These are phyloP conservation scores for Ganaspis brasiliensis DNA, from an alignment of 2,888 invertebrate genomes.

Conservation along the genomic window DNA sequence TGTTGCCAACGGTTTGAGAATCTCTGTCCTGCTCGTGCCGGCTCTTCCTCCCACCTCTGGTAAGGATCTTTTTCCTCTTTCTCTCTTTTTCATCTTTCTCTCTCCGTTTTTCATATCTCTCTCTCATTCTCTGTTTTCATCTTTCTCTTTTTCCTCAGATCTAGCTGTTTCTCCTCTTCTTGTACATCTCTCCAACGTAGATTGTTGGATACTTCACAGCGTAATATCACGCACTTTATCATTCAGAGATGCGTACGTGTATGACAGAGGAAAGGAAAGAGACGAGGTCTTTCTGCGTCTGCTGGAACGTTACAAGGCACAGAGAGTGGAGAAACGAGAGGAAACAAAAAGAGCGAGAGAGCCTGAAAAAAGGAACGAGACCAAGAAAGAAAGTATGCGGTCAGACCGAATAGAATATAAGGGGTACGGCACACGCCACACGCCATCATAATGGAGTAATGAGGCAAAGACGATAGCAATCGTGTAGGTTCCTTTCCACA, in stretches of 20 bases:
- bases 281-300: neutral
- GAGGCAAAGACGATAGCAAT: conserved; percentile 79
- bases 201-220: conserved; percentile 51
- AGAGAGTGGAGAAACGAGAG: conserved; percentile 29
- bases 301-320: conserved; percentile 25
- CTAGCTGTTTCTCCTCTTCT: neutral
- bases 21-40: conserved; percentile 64
- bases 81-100: conserved; percentile 23
- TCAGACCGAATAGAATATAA: conserved; percentile 68
- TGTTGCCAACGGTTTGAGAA: conserved; percentile 75
- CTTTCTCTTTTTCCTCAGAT: neutral
- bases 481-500: conserved; percentile 75
- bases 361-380: conserved; percentile 55
- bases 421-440: conserved; percentile 79
- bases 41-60: conserved; percentile 57
- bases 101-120: conserved; percentile 43
- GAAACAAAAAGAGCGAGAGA: conserved; percentile 35
- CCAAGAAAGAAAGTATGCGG: conserved; percentile 60
- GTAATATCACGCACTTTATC: conserved; percentile 73
- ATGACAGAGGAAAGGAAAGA: conserved; percentile 53
- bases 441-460: conserved; percentile 79
- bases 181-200: conserved; percentile 8
- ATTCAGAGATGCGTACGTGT: conserved; percentile 67
- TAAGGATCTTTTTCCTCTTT: conserved; percentile 34
- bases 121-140: conserved; percentile 1